These are phyloP conservation scores for Procambarus virginalis DNA, from an alignment of 1,140 invertebrate species.

Conservation along the genomic window DNA sequence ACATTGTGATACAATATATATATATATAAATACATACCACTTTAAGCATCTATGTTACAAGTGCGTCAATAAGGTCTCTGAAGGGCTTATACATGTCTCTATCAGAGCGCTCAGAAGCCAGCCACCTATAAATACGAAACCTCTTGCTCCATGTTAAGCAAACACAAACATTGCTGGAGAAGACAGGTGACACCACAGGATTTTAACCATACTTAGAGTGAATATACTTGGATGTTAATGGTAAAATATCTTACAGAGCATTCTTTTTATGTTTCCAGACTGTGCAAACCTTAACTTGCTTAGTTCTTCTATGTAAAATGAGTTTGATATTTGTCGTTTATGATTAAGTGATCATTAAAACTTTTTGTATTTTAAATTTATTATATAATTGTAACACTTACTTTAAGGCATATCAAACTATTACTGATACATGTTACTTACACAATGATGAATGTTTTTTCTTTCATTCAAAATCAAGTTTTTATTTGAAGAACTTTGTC, in stretches of 20 bases:
- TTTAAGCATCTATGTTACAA: neutral
- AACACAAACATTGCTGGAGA: too few species aligned
- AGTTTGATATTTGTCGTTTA: neutral
- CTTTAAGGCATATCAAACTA: neutral
- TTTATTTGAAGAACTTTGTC: too few species aligned
- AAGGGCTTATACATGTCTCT: neutral
- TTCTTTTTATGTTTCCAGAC: too few species aligned
- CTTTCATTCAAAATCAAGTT: too few species aligned
- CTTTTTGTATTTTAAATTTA: neutral
- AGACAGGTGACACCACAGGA: too few species aligned
- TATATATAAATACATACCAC: neutral
- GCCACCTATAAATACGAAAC: too few species aligned
- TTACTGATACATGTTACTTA: neutral
- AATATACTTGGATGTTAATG: neutral
- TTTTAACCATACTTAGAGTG: too few species aligned
- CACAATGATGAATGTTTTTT: too few species aligned
- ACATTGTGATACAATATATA: constrained; percentile 10
- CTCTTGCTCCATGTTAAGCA: too few species aligned
- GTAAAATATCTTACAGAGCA: neutral
- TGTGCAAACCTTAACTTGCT: too few species aligned
- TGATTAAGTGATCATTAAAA: neutral
- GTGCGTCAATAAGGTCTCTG: neutral
- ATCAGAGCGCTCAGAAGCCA: too few species aligned
- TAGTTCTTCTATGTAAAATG: neutral
- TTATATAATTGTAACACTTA: neutral